Conservation (phyloP, 2,113 vertebrate genomes). For the Isichthys henryi region DNA sequence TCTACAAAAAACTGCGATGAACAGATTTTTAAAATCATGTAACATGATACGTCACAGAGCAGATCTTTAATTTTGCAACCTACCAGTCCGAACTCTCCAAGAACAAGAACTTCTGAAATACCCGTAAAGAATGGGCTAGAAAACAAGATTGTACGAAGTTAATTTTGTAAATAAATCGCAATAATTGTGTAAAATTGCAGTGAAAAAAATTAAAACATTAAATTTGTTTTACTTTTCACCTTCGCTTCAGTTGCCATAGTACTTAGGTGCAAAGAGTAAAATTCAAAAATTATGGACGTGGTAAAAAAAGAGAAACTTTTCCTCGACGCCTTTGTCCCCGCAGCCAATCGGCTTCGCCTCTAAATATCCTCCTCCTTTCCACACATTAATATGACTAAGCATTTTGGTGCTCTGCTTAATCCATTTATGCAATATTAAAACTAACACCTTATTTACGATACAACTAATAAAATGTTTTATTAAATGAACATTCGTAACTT, state of each 20-base stretch:
- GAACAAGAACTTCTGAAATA: constrained; percentile 96
- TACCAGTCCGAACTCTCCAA: constrained; percentile 94
- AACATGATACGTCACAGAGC: neutral
- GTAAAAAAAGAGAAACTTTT: constrained; percentile 7
- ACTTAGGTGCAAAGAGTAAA: neutral
- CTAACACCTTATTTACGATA: neutral
- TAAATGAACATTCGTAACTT: neutral
- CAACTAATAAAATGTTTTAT: neutral
- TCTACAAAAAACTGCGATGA: neutral
- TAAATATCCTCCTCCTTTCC: constrained; percentile 51
- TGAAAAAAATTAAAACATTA: neutral
- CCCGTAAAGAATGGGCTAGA: constrained; percentile 81
- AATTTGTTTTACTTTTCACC: constrained; percentile 39
- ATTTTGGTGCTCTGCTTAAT: neutral
- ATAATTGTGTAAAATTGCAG: neutral
- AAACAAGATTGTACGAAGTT: neutral
- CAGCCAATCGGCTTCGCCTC: constrained; percentile 52
- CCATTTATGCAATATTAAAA: neutral
- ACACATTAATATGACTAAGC: constrained; percentile 51
- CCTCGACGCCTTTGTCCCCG: neutral
- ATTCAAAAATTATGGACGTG: neutral
- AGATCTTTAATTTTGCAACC: constrained; percentile 41
- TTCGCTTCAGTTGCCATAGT: constrained; percentile 56
- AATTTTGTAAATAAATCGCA: neutral
- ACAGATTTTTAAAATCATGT: neutral